Conservation (phyloP, 2,113 vertebrate species). For the Amia ocellicauda region DNA sequence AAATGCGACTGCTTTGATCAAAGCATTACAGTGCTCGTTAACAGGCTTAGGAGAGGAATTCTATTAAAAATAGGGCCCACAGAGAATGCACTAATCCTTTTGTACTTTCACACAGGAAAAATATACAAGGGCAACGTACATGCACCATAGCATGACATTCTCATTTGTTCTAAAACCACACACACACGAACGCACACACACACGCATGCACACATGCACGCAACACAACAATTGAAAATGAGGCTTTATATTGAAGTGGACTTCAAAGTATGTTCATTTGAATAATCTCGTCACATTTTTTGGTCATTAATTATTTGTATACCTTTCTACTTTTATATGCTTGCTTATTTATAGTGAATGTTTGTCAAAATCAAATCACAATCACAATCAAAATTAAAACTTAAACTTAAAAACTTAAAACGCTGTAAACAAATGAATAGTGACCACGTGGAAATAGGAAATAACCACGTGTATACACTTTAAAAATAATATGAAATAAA, state of each 20-base stretch:
- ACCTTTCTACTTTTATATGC: too few relatives aligned
- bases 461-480: not conserved
- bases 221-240: too few relatives aligned
- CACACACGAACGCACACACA: not conserved
- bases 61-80: constrained; percentile 30
- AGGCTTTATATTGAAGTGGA: too few relatives aligned
- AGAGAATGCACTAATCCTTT: constrained; percentile 42
- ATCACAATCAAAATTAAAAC: too few relatives aligned
- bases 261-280: too few relatives aligned
- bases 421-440: not conserved
- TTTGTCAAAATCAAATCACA: too few relatives aligned
- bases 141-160: not conserved
- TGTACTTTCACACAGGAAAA: constrained; percentile 17
- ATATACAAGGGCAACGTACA: not conserved
- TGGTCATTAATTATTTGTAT: too few relatives aligned
- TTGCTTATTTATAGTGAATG: too few relatives aligned
- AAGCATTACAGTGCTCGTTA: constrained; percentile 31
- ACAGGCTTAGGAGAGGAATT: constrained; percentile 37
- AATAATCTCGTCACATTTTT: too few relatives aligned
- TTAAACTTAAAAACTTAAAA: too few relatives aligned
- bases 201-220: constrained; percentile 6
- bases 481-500: too few relatives aligned
- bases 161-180: not conserved
- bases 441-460: not conserved
- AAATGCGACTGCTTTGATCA: constrained; percentile 34